Conservation (phyloP, 2,113 vertebrate species). For the Connochaetes taurinus region DNA sequence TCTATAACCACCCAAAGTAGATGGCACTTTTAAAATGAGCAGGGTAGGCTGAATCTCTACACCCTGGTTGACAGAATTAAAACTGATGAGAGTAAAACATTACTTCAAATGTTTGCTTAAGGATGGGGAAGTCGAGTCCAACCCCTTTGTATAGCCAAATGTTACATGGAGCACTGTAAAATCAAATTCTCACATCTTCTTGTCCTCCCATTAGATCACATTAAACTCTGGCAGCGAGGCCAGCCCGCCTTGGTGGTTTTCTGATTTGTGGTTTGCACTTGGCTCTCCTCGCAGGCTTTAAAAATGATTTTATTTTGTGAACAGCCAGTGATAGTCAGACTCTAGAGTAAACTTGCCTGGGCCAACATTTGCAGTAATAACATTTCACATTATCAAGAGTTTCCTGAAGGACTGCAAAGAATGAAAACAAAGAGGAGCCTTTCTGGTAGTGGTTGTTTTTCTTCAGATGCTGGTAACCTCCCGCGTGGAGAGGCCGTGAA, state of each 20-base stretch:
- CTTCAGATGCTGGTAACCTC: conserved; percentile 66
- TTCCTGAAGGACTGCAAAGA: conserved; percentile 76
- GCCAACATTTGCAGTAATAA: conserved; percentile 80
- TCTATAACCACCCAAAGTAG: conserved; percentile 68
- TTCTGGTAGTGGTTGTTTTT: conserved; percentile 67
- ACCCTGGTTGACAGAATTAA: conserved; percentile 72
- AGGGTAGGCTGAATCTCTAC: conserved; percentile 63
- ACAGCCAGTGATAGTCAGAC: conserved; percentile 80
- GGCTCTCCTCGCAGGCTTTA: conserved; percentile 78
- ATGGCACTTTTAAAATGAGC: conserved; percentile 64
- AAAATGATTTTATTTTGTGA: conserved; percentile 84
- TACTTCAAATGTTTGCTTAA: conserved; percentile 82
- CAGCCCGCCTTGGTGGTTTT: conserved; percentile 82
- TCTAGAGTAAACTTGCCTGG: conserved; percentile 79
- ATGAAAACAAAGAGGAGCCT: conserved; percentile 74
- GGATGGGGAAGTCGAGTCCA: conserved; percentile 74
- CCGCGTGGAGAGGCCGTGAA: conserved; percentile 45
- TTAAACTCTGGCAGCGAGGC: conserved; percentile 80
- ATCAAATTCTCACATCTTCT: conserved; percentile 79
- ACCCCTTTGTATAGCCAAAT: conserved; percentile 77
- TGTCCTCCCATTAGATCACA: conserved; percentile 81
- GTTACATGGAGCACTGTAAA: conserved; percentile 80
- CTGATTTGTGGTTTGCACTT: conserved; percentile 85
- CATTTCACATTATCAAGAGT: conserved; percentile 80
- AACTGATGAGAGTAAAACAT: conserved; percentile 77